phyloP scores from a whole-genome alignment of 2,113 vertebrate genomes.

The Chaetodon auriga region DNA sequence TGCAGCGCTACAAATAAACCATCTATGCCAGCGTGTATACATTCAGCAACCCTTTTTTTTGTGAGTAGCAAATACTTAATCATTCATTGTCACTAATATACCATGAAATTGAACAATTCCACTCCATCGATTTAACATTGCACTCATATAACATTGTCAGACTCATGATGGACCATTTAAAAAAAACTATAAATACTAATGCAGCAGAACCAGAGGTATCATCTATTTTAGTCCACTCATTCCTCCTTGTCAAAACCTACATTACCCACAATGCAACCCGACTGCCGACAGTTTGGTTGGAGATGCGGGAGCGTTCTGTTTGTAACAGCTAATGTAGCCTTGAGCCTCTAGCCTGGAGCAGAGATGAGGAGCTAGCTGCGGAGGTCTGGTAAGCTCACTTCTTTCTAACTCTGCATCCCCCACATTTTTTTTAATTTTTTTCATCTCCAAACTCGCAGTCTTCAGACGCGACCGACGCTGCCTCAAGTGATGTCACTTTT shows the following conservation, averaged over 20 bases:
- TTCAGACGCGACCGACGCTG: background rate
- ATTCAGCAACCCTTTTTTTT: too few relatives aligned
- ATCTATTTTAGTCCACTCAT: background rate
- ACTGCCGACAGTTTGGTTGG: background rate
- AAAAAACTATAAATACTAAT: background rate
- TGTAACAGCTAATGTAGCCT: background rate
- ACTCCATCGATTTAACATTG: background rate
- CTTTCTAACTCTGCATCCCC: background rate
- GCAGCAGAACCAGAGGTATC: background rate
- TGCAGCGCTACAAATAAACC: too few relatives aligned
- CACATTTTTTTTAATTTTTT: background rate
- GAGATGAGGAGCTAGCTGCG: background rate
- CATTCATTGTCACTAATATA: background rate
- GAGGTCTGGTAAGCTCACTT: background rate
- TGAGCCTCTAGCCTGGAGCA: background rate
- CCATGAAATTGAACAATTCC: background rate
- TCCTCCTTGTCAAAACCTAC: background rate
- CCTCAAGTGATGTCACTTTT: too few relatives aligned
- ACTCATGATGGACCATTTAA: too few relatives aligned
- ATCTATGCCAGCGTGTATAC: too few relatives aligned
- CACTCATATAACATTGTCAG: background rate
- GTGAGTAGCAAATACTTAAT: background rate
- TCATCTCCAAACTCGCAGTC: background rate
- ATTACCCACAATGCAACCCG: background rate
- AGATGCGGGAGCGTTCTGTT: too few relatives aligned